Base-by-base conservation (phyloP, 2,888 invertebrate genomes). In the Desoria tigrina region DNA sequence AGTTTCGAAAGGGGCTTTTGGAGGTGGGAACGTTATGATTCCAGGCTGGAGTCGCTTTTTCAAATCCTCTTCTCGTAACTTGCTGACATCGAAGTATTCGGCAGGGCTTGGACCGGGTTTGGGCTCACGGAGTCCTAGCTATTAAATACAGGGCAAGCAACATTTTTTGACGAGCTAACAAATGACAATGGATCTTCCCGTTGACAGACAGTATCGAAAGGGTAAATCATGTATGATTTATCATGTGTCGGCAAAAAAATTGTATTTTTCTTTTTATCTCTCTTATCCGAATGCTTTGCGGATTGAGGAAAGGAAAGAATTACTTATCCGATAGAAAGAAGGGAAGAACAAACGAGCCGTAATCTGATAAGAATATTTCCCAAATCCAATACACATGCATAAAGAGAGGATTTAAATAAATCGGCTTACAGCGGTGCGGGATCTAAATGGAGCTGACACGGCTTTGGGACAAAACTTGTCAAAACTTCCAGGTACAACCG, bases 371-470 rank as follows among this genome's bases (percentile, higher is more conserved):
- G n/a, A n/a, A n/a, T n/a, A n/a, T n/a, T n/a, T n/a, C n/a, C n/a
- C n/a, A n/a, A n/a, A n/a, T n/a, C n/a, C n/a, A n/a, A n/a, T n/a
- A n/a, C n/a, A n/a, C n/a, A n/a, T n/a, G n/a, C n/a, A n/a, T n/a
- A n/a, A n/a, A n/a, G n/a, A n/a, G n/a, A n/a, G n/a, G n/a, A n/a
- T n/a, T n/a, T n/a, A n/a, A n/a, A n/a, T 9, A 16, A 11, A 11
- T 53, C 9, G n/a, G 23, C 53, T 24, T 23, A 55, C 27, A 9
- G 18, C 11, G 28, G 69, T 64, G 58, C 42, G 58, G 16, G 73
- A 72, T 60, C 73, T 74, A 54, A 74, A 74, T n/a, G 74, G 74
- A 50, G 71, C 72, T 0, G 65, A 63, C 2, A 69, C 66, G 24
- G 73, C 72, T 27, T 71, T 70, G 1, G 71, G 64, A 27, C 65